phyloP scores from a whole-genome alignment of 2,888 invertebrate genomes.

The Dicyrtomina minuta region DNA sequence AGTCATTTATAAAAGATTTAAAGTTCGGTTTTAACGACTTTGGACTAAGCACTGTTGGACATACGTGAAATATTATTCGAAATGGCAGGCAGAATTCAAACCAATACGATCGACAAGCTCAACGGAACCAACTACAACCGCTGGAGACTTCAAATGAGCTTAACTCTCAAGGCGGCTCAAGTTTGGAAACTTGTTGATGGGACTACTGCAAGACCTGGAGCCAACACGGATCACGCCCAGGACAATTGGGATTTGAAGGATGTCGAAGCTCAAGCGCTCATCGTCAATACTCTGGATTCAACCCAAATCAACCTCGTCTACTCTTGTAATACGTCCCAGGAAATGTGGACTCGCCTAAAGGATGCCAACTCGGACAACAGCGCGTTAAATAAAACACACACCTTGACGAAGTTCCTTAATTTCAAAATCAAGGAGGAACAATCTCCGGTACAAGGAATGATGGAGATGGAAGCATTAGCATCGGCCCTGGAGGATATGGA shows the following conservation, averaged over 20 bases:
- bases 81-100: too few relatives aligned
- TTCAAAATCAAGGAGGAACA: too few relatives aligned
- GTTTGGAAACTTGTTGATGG: background rate
- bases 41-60: too few relatives aligned
- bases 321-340: too few relatives aligned
- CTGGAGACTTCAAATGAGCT: background rate
- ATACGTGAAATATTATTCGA: too few relatives aligned
- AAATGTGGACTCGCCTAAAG: too few relatives aligned
- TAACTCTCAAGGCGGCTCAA: background rate
- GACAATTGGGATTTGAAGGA: background rate
- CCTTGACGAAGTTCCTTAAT: constrained; percentile 5
- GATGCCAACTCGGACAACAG: too few relatives aligned
- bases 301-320: background rate
- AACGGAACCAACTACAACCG: too few relatives aligned
- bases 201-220: background rate
- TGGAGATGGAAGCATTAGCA: constrained; percentile 23
- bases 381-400: constrained; percentile 12
- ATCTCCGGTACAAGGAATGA: background rate
- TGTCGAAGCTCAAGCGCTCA: background rate
- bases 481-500: constrained; percentile 15
- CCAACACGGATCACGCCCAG: background rate
- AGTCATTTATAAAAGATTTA: too few relatives aligned
- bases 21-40: too few relatives aligned
- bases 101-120: too few relatives aligned
- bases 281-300: background rate